phyloP scores from a whole-genome alignment of 2,113 vertebrate species.

The Corythornis cristatus region DNA sequence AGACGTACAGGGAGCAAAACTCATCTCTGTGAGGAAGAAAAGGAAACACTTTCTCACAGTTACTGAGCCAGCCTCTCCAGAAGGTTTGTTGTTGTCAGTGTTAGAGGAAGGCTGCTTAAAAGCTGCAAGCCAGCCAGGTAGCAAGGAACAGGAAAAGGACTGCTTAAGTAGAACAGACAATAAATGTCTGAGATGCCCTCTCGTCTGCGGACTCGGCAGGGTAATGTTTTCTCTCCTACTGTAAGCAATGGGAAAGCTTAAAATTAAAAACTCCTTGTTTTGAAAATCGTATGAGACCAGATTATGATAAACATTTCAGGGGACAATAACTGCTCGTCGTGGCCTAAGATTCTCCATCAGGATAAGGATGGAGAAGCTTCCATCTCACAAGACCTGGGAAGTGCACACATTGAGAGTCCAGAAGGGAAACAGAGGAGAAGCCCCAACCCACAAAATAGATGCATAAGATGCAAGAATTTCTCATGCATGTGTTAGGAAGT shows the following conservation, averaged over 20 bases:
- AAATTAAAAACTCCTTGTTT: neutral
- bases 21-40: neutral
- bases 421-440: neutral
- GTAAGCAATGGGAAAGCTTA: neutral
- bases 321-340: neutral
- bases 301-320: neutral
- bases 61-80: neutral
- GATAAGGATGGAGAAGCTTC: too few relatives aligned
- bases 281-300: neutral
- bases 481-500: rapidly evolving
- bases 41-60: neutral
- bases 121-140: neutral
- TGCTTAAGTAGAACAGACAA: neutral
- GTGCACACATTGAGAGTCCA: rapidly evolving
- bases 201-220: neutral
- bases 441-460: neutral
- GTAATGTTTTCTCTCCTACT: neutral
- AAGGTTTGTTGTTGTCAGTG: neutral
- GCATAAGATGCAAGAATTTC: neutral
- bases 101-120: neutral
- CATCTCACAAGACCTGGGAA: neutral
- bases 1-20: neutral
- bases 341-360: neutral
- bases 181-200: neutral
- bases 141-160: neutral